These are phyloP conservation scores for Sinocyclocheilus maitianheensis DNA, from an alignment of 2,113 vertebrate genomes.

Conservation along the genomic window DNA sequence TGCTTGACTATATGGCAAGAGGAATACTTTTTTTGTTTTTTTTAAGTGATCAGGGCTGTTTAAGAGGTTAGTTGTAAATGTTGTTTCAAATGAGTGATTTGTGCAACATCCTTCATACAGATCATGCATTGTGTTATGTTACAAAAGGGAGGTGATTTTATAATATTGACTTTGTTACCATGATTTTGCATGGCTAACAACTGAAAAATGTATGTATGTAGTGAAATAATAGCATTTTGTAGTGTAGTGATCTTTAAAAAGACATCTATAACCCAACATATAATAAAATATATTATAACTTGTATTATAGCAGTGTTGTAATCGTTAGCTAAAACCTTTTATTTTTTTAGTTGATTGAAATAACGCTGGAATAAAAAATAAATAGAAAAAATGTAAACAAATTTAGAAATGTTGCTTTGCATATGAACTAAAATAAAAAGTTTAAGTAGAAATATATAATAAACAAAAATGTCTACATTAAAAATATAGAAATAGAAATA, in stretches of 20 bases:
- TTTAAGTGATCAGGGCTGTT: not conserved
- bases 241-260: not conserved
- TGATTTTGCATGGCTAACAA: not conserved
- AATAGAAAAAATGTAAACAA: not conserved
- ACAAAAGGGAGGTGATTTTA: not conserved
- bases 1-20: not conserved
- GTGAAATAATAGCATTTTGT: not conserved
- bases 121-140: not conserved
- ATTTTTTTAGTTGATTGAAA: not conserved
- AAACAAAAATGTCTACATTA: not conserved
- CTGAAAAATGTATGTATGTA: not conserved
- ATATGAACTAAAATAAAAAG: not conserved
- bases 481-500: not conserved
- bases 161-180: not conserved
- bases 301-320: not conserved
- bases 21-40: not conserved
- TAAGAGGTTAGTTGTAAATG: not conserved
- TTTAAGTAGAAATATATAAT: not conserved
- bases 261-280: not conserved
- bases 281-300: not conserved
- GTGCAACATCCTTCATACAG: not conserved
- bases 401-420: not conserved
- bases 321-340: not conserved
- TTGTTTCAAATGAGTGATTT: not conserved
- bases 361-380: not conserved